phyloP scores from a whole-genome alignment of 2,888 invertebrate species.

The Homarus gammarus region DNA sequence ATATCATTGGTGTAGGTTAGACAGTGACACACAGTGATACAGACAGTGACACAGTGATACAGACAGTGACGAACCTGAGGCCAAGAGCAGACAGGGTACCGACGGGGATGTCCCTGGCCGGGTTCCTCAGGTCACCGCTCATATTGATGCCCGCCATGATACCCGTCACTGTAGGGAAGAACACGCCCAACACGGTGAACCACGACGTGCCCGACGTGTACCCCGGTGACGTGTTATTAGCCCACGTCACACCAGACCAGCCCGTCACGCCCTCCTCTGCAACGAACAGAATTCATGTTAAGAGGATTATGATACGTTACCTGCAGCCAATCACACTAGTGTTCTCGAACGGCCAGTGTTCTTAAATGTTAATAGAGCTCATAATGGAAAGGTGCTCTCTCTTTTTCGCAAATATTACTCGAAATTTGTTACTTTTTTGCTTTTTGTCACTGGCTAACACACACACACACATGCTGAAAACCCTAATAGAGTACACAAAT shows the following conservation, averaged over 20 bases:
- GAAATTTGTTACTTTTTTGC: too few species aligned
- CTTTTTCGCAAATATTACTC: too few species aligned
- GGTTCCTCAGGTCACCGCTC: conserved; percentile 96
- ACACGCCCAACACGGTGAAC: conserved; percentile 98
- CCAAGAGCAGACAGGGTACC: conserved; percentile 95
- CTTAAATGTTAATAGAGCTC: not conserved
- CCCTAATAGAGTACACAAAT: too few species aligned
- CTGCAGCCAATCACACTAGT: too few species aligned
- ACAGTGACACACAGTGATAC: too few species aligned
- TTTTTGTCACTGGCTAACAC: too few species aligned
- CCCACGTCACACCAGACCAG: conserved; percentile 89
- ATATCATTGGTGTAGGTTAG: too few species aligned
- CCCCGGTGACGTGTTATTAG: conserved; percentile 89
- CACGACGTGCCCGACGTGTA: conserved; percentile 91
- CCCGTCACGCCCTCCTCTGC: conserved; percentile 90
- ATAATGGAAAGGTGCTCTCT: not conserved
- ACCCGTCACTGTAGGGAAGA: conserved; percentile 98
- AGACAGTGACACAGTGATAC: too few species aligned
- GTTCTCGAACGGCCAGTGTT: too few species aligned
- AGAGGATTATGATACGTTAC: too few species aligned
- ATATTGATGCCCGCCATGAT: conserved; percentile 98
- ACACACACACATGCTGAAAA: too few species aligned
- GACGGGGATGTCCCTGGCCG: conserved; percentile 94
- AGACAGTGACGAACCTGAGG: conserved; percentile 91
- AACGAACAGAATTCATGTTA: not conserved